A percentile compares a stretch with the other conserved stretches of the same genome.
These are phyloP conservation scores for Formica aserva DNA, from an alignment of 2,888 invertebrate species.

Conservation along the genomic window DNA sequence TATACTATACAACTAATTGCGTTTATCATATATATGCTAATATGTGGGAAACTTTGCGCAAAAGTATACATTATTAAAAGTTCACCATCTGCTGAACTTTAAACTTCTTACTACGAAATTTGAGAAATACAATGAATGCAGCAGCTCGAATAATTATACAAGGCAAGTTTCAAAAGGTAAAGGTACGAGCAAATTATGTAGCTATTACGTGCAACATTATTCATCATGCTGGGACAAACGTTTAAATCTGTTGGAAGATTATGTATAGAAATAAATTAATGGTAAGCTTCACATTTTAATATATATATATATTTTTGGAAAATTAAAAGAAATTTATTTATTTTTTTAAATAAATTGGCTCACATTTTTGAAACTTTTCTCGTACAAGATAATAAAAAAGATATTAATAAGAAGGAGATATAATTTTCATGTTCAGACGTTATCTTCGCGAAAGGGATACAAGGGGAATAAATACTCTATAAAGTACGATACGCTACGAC, in stretches of 20 bases:
- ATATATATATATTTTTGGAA: not conserved
- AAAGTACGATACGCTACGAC: not conserved
- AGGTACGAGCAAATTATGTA: not conserved
- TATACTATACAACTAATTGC: conserved; percentile 20
- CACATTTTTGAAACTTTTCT: not conserved
- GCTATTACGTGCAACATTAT: not conserved
- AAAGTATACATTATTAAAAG: conserved; percentile 22
- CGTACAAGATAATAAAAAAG: not conserved
- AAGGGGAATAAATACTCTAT: not conserved
- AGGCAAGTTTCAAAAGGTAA: not conserved
- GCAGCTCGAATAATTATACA: not conserved
- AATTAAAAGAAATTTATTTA: not conserved
- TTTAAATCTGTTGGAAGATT: not conserved
- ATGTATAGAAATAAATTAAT: not conserved
- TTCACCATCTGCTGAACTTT: not conserved
- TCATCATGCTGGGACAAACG: not conserved
- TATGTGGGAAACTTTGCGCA: not conserved
- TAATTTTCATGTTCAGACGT: not conserved
- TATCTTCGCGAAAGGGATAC: not conserved
- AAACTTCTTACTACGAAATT: not conserved
- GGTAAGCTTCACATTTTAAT: not conserved
- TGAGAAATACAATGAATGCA: not conserved
- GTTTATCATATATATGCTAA: not conserved
- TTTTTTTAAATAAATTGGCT: not conserved
- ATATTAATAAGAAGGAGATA: not conserved